Base-by-base conservation (phyloP, 2,113 vertebrate genomes). In the Turdus rufiventris region DNA sequence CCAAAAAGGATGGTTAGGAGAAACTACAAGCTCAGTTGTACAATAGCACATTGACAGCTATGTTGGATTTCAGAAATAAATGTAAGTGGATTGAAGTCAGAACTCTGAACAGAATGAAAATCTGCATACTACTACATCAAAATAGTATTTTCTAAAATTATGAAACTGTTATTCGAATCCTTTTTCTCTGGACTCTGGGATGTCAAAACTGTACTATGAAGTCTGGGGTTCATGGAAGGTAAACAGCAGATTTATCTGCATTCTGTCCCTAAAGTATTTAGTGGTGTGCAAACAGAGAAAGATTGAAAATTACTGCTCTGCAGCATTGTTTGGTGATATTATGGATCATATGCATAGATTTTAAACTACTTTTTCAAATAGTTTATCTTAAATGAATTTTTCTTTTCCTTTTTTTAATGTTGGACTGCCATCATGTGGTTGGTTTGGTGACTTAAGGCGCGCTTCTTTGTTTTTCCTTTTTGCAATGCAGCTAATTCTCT, bases 401-500 rank as follows among this genome's bases (percentile, higher is more conserved):
- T 21, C 34, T 34, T 25, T 33, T 8, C 0, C 2, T 1, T 21
- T 36, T 36, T 33, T 65, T 18, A 6, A 11, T 58, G 38, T 57
- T 94, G 47, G 62, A 74, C 85, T 95, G 94, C 96, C 93, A 94
- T 82, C 96, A 11, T 82, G 91, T 89, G 91, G 81, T 62, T 85
- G 26, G 3, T 66, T 88, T 74, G 62, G 26, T 74, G 42, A 72
- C 29, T 71, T 81, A 38, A 33, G 0, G 1, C 48, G 8, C 20
- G 38, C 7, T 50, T 67, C 28, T n/a, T 38, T 65, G 28, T 21
- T 77, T 50, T 58, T 18, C 4, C 20, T 48, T 45, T 33, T 6
- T 70, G 33, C 45, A 58, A 25, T 79, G 19, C 47, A 77, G 8
- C 26, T 51, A 23, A 43, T 80, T 71, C 1, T 45, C 12, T 77